Percentiles rank a stretch among this genome's conserved stretches.
phyloP scores from a whole-genome alignment of 2,113 vertebrate species.

The Collichthys lucidus region DNA sequence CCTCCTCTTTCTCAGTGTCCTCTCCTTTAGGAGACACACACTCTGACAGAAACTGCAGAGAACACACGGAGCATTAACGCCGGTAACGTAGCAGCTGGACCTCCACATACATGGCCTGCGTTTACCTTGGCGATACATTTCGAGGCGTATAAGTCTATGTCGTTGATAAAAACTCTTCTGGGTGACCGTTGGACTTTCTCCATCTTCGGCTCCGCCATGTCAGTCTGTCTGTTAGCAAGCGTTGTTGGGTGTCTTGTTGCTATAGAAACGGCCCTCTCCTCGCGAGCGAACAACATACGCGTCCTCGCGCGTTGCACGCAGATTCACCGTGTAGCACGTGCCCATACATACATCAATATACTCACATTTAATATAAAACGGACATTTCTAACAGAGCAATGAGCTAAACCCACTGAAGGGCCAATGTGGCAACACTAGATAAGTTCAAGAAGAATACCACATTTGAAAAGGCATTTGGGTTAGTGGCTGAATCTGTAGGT shows the following conservation, averaged over 20 bases:
- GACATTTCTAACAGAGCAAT: too few relatives aligned
- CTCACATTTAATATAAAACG: too few relatives aligned
- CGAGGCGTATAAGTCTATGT: constrained; percentile 86
- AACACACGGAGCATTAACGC: neutral
- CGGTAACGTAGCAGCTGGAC: too few relatives aligned
- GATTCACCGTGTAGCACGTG: too few relatives aligned
- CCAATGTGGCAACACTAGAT: too few relatives aligned
- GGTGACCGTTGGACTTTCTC: neutral
- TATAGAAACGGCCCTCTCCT: constrained; percentile 37
- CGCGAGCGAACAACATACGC: neutral
- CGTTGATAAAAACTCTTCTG: constrained; percentile 88
- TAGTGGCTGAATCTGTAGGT: too few relatives aligned
- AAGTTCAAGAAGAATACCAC: too few relatives aligned
- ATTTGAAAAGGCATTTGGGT: too few relatives aligned
- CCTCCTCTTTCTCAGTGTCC: constrained; percentile 76
- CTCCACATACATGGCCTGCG: accelerated
- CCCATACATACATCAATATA: too few relatives aligned
- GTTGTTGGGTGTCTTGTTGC: constrained; percentile 56
- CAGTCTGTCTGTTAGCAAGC: neutral
- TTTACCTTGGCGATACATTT: constrained; percentile 87
- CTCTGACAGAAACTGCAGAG: constrained; percentile 85
- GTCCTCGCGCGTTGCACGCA: neutral
- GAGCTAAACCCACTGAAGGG: too few relatives aligned
- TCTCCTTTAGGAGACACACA: constrained; percentile 69
- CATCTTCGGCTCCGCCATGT: constrained; percentile 12